Evolutionary conservation across 2,113 vertebrate species (phyloP).

Genomic region (Parus major): DNA sequence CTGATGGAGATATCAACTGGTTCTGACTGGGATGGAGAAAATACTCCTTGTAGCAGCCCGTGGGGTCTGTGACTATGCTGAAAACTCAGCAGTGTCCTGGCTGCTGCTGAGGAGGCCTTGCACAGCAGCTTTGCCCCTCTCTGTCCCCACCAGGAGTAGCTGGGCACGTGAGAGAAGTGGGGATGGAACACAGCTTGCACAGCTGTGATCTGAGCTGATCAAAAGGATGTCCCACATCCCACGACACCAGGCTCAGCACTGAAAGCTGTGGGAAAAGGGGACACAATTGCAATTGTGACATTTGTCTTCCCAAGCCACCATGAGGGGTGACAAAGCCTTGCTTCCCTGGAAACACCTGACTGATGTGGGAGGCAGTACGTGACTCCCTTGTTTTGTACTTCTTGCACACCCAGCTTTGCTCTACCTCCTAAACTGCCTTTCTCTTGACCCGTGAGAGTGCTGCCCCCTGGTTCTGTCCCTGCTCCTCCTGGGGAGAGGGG

Average conservation of each 20-base stretch:
- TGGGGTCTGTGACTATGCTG: not conserved
- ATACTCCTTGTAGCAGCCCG: rapidly evolving
- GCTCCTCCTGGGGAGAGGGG: not conserved
- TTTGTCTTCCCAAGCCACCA: not conserved
- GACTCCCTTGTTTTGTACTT: not conserved
- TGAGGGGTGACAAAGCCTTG: not conserved
- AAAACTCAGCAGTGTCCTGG: not conserved
- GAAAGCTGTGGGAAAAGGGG: not conserved
- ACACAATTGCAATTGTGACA: not conserved
- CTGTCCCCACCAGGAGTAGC: not conserved
- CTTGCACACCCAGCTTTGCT: not conserved
- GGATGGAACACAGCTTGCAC: not conserved
- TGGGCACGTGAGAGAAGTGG: not conserved
- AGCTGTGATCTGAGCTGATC: not conserved
- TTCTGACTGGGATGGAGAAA: not conserved
- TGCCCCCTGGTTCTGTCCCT: too few species aligned
- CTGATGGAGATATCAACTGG: not conserved
- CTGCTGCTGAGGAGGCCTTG: not conserved
- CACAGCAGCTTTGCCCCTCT: not conserved
- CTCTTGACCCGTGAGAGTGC: not conserved
- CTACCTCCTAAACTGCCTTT: not conserved
- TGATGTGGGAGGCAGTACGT: rapidly evolving
- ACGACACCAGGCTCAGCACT: not conserved
- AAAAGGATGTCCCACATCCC: not conserved
- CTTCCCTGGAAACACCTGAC: not conserved